These are phyloP conservation scores for Elmis aenea DNA, from an alignment of 2,888 invertebrate genomes.

Conservation along the genomic window DNA sequence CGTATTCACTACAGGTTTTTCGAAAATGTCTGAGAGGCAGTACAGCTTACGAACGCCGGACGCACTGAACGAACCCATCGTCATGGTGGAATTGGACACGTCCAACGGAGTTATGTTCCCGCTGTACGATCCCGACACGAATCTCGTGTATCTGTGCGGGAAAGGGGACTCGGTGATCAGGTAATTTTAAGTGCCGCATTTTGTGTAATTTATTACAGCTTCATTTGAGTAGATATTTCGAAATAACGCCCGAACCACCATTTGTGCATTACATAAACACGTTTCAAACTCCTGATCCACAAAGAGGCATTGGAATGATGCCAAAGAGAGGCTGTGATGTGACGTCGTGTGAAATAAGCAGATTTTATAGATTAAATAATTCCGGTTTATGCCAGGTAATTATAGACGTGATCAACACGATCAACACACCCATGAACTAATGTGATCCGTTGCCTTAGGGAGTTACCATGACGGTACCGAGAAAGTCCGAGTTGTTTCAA, in stretches of 20 bases:
- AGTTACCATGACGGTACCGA: conserved; percentile 95
- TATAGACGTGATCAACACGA: background rate
- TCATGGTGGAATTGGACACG: conserved; percentile 89
- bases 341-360: conserved; percentile 86
- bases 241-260: conserved; percentile 88
- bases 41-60: conserved; percentile 92
- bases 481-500: conserved; percentile 96
- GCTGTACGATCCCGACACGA: conserved; percentile 92
- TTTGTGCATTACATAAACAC: conserved; percentile 96
- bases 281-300: conserved; percentile 96
- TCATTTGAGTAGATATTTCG: conserved; percentile 46
- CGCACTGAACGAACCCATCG: conserved; percentile 80
- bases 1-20: conserved; percentile 92
- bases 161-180: conserved; percentile 98
- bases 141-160: conserved; percentile 90
- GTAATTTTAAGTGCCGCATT: conserved; percentile 65
- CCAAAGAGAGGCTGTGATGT: conserved; percentile 96
- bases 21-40: conserved; percentile 95
- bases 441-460: conserved; percentile 47
- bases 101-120: conserved; percentile 98
- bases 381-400: conserved; percentile 83
- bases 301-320: conserved; percentile 96
- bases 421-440: no score
- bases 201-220: conserved; percentile 1
- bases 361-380: conserved; percentile 94